Percentiles rank a stretch among this genome's conserved stretches.
Conservation (phyloP, 2,797 vertebrate genomes). For the Cirrhinus molitorella region DNA sequence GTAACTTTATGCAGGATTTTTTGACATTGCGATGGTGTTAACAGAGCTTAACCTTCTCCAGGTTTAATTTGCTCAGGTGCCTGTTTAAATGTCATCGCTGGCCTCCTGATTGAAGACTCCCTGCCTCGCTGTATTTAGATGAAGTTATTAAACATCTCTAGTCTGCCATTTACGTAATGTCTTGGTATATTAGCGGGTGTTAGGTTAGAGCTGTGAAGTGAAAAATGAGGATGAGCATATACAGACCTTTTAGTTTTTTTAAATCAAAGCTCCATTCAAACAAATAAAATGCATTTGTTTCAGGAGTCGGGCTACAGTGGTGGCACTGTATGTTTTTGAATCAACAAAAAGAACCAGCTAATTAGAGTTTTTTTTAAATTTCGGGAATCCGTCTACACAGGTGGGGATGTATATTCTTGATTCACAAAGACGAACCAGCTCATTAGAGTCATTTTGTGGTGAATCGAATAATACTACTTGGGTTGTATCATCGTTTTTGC, state of each 20-base stretch:
- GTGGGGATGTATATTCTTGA: not conserved
- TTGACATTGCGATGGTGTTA: slow-evolving; percentile 48
- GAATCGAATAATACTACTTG: not conserved
- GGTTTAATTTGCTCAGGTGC: slow-evolving; percentile 61
- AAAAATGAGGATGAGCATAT: slow-evolving; percentile 6
- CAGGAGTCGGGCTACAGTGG: not conserved
- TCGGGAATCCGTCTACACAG: not conserved
- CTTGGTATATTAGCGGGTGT: slow-evolving; percentile 52
- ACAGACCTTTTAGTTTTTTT: not conserved
- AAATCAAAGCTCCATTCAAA: too few relatives aligned
- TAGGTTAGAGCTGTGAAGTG: slow-evolving; percentile 40
- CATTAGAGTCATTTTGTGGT: not conserved
- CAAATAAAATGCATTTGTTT: not conserved
- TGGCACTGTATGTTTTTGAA: too few relatives aligned
- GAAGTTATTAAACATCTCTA: slow-evolving; percentile 58
- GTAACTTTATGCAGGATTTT: slow-evolving; percentile 55
- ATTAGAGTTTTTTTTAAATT: not conserved
- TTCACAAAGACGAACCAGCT: not conserved
- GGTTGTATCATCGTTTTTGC: not conserved
- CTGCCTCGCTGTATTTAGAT: slow-evolving; percentile 45
- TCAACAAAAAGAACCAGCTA: not conserved
- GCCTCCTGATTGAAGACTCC: slow-evolving; percentile 52
- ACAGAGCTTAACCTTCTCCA: slow-evolving; percentile 58
- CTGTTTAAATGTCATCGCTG: slow-evolving; percentile 61
- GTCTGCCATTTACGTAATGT: slow-evolving; percentile 45